Evolutionary conservation across 2,797 vertebrate species (phyloP), one percentile per base, ranked within the genome.

Genomic region (Darevskia mixta): DNA sequence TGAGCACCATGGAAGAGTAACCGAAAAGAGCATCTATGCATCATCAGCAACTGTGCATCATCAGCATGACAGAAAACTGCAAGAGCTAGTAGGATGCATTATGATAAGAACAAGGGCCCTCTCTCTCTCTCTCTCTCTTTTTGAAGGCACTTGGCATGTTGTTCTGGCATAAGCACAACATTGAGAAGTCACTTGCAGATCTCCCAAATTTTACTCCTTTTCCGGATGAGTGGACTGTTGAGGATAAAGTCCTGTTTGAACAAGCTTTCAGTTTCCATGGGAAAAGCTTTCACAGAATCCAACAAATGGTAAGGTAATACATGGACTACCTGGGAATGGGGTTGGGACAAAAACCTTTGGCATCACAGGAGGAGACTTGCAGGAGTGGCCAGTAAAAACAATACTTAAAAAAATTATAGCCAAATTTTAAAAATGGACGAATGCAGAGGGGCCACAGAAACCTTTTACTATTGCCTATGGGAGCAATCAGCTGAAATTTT

Each of bases 121-220:
- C 2, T 96, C 95, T 96, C 89, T 95, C 94, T 55, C 49, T 55
- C 49, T 13, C 43, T 8, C 43, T 43, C 43, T 43, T 10, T 96
- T 90, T 89, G 73, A 96, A 99, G 98, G 99, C 99, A 71, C 97
- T 99, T 38, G 99, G 99, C 85, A 99, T 99, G 99, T 96, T 99
- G 90, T 99, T 99, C 97, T 99, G 99, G 99, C 99, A 99, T 96
- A 99, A 99, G 91, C 99, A 99, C 97, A 99, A 99, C 96, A 99
- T 99, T 69, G 99, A 99, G 96, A 98, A 98, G 96, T 99, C 99
- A 88, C 97, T 99, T 91, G 99, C 98, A 3, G 99, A 99, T 95
- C 97, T 99, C 76, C 98, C 99, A 0, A 99, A 99, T 96, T 99
- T 99, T 96, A 99, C 99, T 4, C 99, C 99, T 76, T 99, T 99